A percentile compares a stretch with the other conserved stretches of the same genome.
Evolutionary conservation across 2,113 vertebrate genomes (phyloP).

Genomic region (Macaca nemestrina): DNA sequence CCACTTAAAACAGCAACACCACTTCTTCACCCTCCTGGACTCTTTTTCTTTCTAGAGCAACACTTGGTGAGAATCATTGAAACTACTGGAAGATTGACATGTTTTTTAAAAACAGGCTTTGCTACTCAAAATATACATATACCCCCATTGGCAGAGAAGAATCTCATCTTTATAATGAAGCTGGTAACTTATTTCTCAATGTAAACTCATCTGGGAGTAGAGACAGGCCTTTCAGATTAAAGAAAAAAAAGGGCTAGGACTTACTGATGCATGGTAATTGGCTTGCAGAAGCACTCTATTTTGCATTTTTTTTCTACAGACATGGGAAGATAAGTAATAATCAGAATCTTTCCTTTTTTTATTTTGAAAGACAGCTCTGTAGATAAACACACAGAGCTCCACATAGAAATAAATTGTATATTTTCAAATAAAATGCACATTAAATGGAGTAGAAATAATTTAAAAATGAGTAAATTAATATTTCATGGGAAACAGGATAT

Average conservation of each 20-base stretch:
- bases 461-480: constrained; percentile 14
- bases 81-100: background rate
- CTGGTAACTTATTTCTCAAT: background rate
- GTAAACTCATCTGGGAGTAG: background rate
- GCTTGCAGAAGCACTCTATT: background rate
- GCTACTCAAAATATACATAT: background rate
- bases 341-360: background rate
- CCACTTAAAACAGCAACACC: background rate
- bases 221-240: background rate
- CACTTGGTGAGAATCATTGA: background rate
- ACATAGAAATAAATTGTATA: background rate
- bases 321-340: background rate
- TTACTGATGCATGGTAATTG: background rate
- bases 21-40: background rate
- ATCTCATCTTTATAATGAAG: background rate
- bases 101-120: background rate
- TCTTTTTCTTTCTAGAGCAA: background rate
- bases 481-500: background rate
- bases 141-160: background rate
- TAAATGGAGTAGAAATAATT: background rate
- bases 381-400: background rate
- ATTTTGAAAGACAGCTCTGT: background rate
- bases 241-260: background rate
- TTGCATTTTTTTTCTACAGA: background rate
- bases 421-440: constrained; percentile 31